Evolutionary conservation across 2,113 vertebrate genomes (phyloP).

Genomic region (Notothenia rossii): DNA sequence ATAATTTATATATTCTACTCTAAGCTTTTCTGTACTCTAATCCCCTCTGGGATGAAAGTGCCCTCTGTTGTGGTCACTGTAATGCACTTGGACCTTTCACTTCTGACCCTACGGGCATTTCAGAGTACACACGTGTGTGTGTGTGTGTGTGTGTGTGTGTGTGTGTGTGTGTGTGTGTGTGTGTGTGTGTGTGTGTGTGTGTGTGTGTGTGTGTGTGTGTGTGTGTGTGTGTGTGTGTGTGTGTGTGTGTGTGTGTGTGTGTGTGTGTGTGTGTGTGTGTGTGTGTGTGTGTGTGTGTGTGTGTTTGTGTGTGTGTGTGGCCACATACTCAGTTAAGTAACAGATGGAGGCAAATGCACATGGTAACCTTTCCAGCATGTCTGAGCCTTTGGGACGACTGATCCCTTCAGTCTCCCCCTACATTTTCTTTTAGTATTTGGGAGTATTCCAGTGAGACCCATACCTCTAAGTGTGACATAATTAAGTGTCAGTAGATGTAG

Average conservation of each 20-base stretch:
- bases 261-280: too few relatives aligned
- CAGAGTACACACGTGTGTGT: constrained; percentile 11
- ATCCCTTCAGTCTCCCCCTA: constrained; percentile 48
- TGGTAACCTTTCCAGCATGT: constrained; percentile 47
- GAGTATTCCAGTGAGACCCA: constrained; percentile 59
- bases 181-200: not conserved
- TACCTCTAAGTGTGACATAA: constrained; percentile 33
- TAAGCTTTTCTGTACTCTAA: not conserved
- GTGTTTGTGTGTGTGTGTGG: not conserved
- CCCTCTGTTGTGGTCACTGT: constrained; percentile 10
- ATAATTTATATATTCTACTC: not conserved
- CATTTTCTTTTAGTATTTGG: constrained; percentile 55
- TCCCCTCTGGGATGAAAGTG: not conserved
- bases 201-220: not conserved
- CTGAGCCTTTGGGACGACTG: constrained; percentile 45
- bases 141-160: too few relatives aligned
- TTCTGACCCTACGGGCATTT: constrained; percentile 32
- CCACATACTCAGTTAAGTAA: constrained; percentile 49
- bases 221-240: too few relatives aligned
- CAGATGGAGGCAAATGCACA: constrained; percentile 49
- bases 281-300: not conserved
- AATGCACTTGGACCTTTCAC: constrained; percentile 50
- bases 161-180: too few relatives aligned
- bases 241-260: too few relatives aligned
- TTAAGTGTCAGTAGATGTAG: constrained; percentile 40